Evolutionary conservation across 2,113 vertebrate species (phyloP).

Genomic region (Nerophis lumbriciformis): DNA sequence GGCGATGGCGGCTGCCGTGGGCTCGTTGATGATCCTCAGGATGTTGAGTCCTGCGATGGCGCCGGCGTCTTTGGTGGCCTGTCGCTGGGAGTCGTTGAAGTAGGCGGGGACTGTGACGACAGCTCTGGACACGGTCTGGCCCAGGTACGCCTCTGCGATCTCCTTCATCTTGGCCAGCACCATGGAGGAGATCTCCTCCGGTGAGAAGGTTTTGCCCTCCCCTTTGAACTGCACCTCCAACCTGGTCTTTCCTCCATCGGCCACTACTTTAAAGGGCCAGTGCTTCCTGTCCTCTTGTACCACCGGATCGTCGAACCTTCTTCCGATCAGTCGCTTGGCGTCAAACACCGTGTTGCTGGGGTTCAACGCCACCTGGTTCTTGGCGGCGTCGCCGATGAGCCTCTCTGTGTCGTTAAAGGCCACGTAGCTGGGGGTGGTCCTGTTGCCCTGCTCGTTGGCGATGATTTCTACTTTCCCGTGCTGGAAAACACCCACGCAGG

Average conservation of each 20-base stretch:
- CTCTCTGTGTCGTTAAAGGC: slow-evolving; percentile 41
- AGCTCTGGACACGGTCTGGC: slow-evolving; percentile 76
- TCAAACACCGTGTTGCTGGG: slow-evolving; percentile 57
- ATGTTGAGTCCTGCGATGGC: no score
- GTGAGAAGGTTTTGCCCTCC: slow-evolving; percentile 54
- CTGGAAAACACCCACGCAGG: slow-evolving; percentile 87
- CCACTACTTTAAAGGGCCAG: slow-evolving; percentile 63
- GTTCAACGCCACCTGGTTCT: slow-evolving; percentile 61
- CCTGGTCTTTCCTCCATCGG: slow-evolving; percentile 59
- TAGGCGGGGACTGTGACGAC: slow-evolving; percentile 82
- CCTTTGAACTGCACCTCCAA: slow-evolving; percentile 63
- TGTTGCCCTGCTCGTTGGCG: slow-evolving; percentile 61
- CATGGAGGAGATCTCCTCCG: slow-evolving; percentile 66
- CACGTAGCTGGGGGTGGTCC: slow-evolving; percentile 53
- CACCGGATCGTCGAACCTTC: slow-evolving; percentile 56
- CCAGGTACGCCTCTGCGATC: slow-evolving; percentile 55
- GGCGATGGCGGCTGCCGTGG: no score
- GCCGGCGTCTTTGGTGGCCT: not conserved
- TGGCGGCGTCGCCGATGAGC: slow-evolving; percentile 46
- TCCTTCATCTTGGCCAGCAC: slow-evolving; percentile 56
- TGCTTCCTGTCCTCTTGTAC: slow-evolving; percentile 67
- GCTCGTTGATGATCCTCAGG: no score
- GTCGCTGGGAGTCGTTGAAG: slow-evolving; percentile 51
- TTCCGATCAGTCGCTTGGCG: slow-evolving; percentile 66
- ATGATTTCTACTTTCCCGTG: slow-evolving; percentile 81